Conservation (phyloP, 2,113 vertebrate genomes). For the rat (Rattus norvegicus) region GRCr8 NC_086023.1:74945501-74946000, state of each 20-base stretch:
- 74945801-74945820: background rate
- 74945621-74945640: no score
- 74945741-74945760: background rate
- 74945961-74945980: background rate
- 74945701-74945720: background rate
- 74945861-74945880: background rate
- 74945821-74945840: background rate
- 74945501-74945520: background rate
- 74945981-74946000: background rate
- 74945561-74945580: background rate
- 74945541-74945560: background rate
- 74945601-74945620: background rate
- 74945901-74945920: background rate
- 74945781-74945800: background rate
- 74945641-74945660: background rate
- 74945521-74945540: background rate
- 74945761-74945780: background rate
- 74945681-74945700: no score
- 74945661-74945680: background rate
- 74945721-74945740: background rate
- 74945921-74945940: background rate
- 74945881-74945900: background rate
- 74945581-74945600: background rate
- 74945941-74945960: background rate
- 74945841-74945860: background rate